Conservation (phyloP, 35 echinoderm and acorn worm species). For the Apostichopus parvimensis region DNA sequence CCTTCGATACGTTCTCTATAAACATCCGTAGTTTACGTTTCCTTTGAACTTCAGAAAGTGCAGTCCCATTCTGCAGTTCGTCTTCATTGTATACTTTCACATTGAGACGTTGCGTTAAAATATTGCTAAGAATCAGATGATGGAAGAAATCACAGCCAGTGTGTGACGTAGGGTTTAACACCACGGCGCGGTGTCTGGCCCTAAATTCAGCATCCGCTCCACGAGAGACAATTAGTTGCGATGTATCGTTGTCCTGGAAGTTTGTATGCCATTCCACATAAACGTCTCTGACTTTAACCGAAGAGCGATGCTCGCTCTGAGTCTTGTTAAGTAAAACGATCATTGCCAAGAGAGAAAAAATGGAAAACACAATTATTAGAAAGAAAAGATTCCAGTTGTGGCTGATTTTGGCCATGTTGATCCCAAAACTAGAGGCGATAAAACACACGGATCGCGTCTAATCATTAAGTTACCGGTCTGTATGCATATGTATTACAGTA, state of each 20-base stretch:
- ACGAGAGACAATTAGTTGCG: not conserved
- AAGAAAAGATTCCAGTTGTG: no score
- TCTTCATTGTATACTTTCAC: constrained; percentile 9
- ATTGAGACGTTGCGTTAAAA: not conserved
- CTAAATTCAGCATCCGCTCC: not conserved
- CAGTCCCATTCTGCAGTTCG: not conserved
- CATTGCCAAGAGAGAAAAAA: not conserved
- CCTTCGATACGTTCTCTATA: not conserved
- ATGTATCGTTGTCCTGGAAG: not conserved
- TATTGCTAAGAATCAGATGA: constrained; percentile 8
- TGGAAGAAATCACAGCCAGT: constrained; percentile 16
- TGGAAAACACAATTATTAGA: not conserved
- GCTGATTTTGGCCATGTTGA: no score
- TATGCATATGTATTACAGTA: no score
- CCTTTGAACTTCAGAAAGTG: not conserved
- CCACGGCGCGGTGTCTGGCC: not conserved
- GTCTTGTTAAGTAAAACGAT: not conserved
- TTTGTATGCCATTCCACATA: not conserved
- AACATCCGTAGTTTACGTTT: not conserved
- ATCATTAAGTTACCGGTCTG: no score
- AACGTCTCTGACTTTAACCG: not conserved
- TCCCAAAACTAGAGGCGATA: no score
- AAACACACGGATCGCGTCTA: no score
- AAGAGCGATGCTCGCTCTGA: not conserved
- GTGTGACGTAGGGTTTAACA: not conserved